Evolutionary conservation across 2,888 invertebrate species (phyloP), one percentile per base, ranked within the genome.

Genomic region (Tetanocera ferruginea): DNA sequence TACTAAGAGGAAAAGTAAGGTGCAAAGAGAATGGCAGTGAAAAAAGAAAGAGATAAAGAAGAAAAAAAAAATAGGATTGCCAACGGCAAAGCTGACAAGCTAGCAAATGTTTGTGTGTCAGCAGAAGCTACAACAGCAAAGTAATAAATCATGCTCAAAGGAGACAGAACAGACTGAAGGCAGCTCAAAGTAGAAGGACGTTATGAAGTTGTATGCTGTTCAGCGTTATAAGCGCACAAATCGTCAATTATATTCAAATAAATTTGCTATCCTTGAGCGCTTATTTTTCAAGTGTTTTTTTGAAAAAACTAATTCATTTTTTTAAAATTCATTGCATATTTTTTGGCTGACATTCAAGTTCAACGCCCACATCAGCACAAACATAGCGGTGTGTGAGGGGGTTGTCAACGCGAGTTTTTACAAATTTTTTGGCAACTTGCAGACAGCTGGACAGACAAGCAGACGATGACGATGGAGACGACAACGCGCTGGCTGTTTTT

Each of bases 311-410:
- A 43, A 43, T 43, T 14, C 43, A 43, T 14, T 43, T 43, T 43
- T 43, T 43, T 11, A 51, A 69, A 49, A 51, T 23, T 49, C 25
- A 55, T 75, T 66, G 66, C 75, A 66, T 75, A 75, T 17, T 75
- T 71, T 43, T 64, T 76, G 78, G 57, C 80, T 78, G 78, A 76
- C 76, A 80, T 83, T 80, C 82, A 83, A 80, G 78, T 82, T 78
- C 78, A 75, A 78, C 78, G 76, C 78, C 78, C 71, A n/a, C 62
- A 17, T 19, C 9, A 55, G n/a, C 67, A 31, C 71, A 60, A 69
- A 17, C 69, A 69, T 34, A 31, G 17, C 31, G 17, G 23, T n/a
- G 31, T 17, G n/a, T 2, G 31, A 5, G 14, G 14, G 1, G n/a
- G 69, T 14, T 69, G 69, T 76, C 49, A 71, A 66, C 25, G 55